Base-by-base conservation (phyloP, 1,140 invertebrate genomes). In the Drosophila nebulosa region DNA sequence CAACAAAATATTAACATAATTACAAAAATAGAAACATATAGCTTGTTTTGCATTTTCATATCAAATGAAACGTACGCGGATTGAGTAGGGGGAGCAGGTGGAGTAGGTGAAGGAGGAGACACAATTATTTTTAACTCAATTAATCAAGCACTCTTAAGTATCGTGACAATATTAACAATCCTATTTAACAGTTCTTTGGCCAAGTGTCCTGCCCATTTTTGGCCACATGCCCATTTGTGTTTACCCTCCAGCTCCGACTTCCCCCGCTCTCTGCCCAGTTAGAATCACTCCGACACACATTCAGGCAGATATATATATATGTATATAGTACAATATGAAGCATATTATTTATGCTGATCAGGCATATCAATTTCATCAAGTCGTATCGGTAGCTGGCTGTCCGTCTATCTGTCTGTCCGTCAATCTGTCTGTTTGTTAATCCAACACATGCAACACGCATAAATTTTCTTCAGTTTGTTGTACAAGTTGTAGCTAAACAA, bases 271-370 rank as follows among this genome's bases (percentile, higher is more conserved):
- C n/a, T n/a, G n/a, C 27, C 27, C 27, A 30, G 27, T 30, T 30
- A 30, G 27, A 30, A 30, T 30, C 27, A 55, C 39, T 60, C 36
- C 36, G 26, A 60, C 52, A 55, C 26, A 55, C 27, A 46, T 46
- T 46, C 39, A 16, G 18, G 7, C 39, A 46, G 39, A 46, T 46
- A 21, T 18, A 46, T 46, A 2, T 6, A 14, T 42, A 21, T 10
- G n/a, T 4, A 14, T 5, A 14, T 18, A 21, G 2, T 42, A 42
- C 2, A 9, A 46, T 46, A 46, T 46, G 39, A 46, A 64, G 24
- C 60, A 59, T 74, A 74, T 74, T 74, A 74, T 64, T 26, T 42
- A 74, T 74, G 71, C 72, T 35, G 70, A 61, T 74, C 72, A 74
- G 72, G 71, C 39, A 46, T 68, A 74, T 74, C 72, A 71, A 74